These are phyloP conservation scores for Drosophila hamatofila DNA, from an alignment of 2,888 invertebrate species.

Conservation along the genomic window DNA sequence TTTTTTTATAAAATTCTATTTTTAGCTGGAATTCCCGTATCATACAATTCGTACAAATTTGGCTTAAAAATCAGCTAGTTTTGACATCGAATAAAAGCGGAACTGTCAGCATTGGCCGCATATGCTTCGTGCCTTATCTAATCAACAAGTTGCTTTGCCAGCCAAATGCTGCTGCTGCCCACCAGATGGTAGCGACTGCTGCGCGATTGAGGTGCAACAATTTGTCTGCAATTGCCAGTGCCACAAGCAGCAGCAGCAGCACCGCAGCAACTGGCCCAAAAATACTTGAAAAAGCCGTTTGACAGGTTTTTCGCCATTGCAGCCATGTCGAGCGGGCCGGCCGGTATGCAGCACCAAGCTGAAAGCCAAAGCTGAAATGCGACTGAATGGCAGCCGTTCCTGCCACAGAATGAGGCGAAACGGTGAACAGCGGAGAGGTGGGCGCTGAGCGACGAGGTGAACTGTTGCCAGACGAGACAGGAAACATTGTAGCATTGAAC, in stretches of 20 bases:
- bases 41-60: not conserved
- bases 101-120: constrained; percentile 12
- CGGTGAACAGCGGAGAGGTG: not conserved
- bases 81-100: constrained; percentile 1
- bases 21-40: not conserved
- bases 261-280: constrained; percentile 59
- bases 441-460: not conserved
- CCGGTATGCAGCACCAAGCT: constrained; percentile 59
- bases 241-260: constrained; percentile 36
- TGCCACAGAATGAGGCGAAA: constrained; percentile 15
- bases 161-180: constrained; percentile 30
- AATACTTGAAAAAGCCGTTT: constrained; percentile 65
- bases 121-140: constrained; percentile 64
- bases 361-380: constrained; percentile 26
- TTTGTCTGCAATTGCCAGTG: constrained; percentile 73
- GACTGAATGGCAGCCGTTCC: constrained; percentile 49
- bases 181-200: constrained; percentile 62
- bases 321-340: constrained; percentile 54
- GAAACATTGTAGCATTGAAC: constrained; percentile 60
- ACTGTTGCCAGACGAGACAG: constrained; percentile 24
- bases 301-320: constrained; percentile 63
- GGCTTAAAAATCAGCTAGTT: not conserved
- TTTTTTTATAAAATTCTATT: not conserved
- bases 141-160: constrained; percentile 69
- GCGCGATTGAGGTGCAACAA: constrained; percentile 77